Conservation (phyloP, 2,888 invertebrate genomes). For the Agonopterix arenella region DNA sequence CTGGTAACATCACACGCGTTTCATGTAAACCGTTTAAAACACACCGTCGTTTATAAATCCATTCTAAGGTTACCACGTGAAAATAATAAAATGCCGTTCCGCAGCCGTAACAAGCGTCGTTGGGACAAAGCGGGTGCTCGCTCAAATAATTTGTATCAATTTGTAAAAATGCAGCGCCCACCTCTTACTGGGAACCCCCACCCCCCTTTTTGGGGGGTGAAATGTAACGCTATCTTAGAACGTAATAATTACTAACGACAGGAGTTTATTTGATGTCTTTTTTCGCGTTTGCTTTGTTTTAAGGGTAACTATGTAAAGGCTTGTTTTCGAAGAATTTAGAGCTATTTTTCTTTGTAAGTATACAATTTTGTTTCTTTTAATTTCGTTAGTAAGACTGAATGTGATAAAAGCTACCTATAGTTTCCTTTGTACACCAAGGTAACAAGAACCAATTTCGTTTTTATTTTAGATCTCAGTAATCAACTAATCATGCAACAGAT, state of each 20-base stretch:
- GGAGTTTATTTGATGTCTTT: constrained; percentile 17
- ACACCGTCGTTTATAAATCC: constrained; percentile 17
- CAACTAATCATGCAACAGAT: too few relatives aligned
- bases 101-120: constrained; percentile 74
- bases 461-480: too few relatives aligned
- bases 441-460: too few relatives aligned
- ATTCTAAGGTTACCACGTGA: constrained; percentile 30
- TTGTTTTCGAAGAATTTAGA: too few relatives aligned
- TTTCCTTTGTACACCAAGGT: too few relatives aligned
- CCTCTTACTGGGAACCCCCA: constrained; percentile 33
- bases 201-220: constrained; percentile 27
- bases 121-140: constrained; percentile 74
- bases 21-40: neutral
- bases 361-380: too few relatives aligned
- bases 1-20: too few relatives aligned
- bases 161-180: constrained; percentile 73
- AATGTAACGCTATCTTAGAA: constrained; percentile 41
- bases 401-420: too few relatives aligned
- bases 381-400: too few relatives aligned
- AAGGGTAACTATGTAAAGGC: neutral
- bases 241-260: constrained; percentile 59
- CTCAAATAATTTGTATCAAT: constrained; percentile 78
- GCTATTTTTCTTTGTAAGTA: too few relatives aligned
- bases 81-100: constrained; percentile 75
- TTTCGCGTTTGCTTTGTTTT: neutral